Percentiles rank a stretch among this genome's conserved stretches.
phyloP scores from a whole-genome alignment of 2,888 invertebrate genomes.

The Acanthosoma haemorrhoidale region DNA sequence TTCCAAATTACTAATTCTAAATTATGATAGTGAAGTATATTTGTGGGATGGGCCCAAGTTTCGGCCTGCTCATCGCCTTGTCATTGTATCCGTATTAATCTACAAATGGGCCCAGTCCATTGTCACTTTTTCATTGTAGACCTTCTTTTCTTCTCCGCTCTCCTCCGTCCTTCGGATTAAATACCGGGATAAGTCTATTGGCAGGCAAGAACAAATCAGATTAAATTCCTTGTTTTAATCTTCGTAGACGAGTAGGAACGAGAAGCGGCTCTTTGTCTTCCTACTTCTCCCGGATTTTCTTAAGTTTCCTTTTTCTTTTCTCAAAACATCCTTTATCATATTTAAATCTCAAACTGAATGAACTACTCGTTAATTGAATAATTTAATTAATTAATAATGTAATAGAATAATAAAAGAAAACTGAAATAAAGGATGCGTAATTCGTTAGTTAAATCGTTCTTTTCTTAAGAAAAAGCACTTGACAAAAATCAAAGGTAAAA shows the following conservation, averaged over 20 bases:
- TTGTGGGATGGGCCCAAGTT: neutral
- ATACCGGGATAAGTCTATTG: slow-evolving; percentile 22
- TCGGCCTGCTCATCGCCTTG: neutral
- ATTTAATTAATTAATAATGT: no score
- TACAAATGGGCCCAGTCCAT: slow-evolving; percentile 20
- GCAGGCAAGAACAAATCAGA: slow-evolving; percentile 14
- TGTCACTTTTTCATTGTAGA: slow-evolving; percentile 25
- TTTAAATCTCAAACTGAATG: neutral
- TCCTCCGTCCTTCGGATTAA: neutral
- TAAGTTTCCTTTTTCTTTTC: neutral
- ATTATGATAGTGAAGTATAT: no score
- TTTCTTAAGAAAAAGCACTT: no score
- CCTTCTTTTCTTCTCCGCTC: neutral
- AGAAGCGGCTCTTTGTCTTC: neutral
- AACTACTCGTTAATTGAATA: neutral
- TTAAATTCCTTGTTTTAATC: slow-evolving; percentile 27
- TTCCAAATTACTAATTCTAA: no score
- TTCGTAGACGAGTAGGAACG: no score
- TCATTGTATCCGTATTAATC: slow-evolving; percentile 24
- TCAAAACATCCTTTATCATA: neutral
- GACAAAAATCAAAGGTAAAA: no score
- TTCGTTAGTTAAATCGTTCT: no score
- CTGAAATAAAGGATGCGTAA: no score
- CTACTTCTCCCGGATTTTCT: neutral
- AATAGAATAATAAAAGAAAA: no score